Conservation (phyloP, 2,888 invertebrate species). For the Meganola albula region DNA sequence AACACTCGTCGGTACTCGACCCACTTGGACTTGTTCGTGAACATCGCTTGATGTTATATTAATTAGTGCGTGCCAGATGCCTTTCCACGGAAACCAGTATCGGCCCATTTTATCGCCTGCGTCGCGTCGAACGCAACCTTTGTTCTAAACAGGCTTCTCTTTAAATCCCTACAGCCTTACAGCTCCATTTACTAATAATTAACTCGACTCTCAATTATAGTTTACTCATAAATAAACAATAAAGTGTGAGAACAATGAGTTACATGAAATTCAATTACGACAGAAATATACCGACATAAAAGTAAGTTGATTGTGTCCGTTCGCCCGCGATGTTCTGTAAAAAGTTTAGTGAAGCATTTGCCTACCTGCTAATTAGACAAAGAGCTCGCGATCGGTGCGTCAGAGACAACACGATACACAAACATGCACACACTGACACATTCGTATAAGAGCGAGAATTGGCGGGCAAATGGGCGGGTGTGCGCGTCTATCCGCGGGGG, state of each 20-base stretch:
- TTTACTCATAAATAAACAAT: constrained; percentile 20
- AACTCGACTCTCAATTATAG: constrained; percentile 16
- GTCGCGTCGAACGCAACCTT: constrained; percentile 44
- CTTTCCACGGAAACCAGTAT: constrained; percentile 64
- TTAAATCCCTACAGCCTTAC: constrained; percentile 23
- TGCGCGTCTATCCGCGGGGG: constrained; percentile 57
- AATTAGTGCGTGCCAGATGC: constrained; percentile 72
- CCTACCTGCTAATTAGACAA: constrained; percentile 75
- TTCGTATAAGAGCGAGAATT: constrained; percentile 40
- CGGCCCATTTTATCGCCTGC: constrained; percentile 55
- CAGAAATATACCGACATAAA: constrained; percentile 32
- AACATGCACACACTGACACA: constrained; percentile 61
- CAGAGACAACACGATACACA: constrained; percentile 60
- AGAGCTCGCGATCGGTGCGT: constrained; percentile 60
- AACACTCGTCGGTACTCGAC: constrained; percentile 9
- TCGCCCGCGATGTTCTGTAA: constrained; percentile 27
- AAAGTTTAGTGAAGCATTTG: constrained; percentile 53
- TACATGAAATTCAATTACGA: constrained; percentile 40
- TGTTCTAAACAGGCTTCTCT: constrained; percentile 43
- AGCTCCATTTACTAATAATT: constrained; percentile 26
- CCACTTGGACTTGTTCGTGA: constrained; percentile 38
- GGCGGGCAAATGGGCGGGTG: constrained; percentile 37
- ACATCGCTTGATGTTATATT: constrained; percentile 60
- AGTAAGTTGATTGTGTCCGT: constrained; percentile 34
- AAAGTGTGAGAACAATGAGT: constrained; percentile 32